Percentiles rank a stretch among this genome's conserved stretches.
These are phyloP conservation scores for Mustela lutreola DNA, from an alignment of 2,113 vertebrate genomes.

Conservation along the genomic window DNA sequence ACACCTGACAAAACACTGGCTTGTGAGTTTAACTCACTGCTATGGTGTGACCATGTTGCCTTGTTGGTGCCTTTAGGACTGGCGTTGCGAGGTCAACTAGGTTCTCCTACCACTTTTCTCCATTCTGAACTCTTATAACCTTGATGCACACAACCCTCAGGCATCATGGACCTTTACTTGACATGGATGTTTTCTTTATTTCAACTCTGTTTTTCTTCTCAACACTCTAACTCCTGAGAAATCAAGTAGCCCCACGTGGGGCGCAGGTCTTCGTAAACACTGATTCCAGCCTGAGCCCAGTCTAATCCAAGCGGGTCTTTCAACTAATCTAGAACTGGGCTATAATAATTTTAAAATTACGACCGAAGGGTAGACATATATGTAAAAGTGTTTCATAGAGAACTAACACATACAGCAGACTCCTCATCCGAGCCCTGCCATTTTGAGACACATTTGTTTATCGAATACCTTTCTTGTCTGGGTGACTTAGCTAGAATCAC, in stretches of 20 bases:
- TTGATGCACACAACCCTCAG: not conserved
- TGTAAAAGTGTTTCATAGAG: not conserved
- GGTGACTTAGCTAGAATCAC: not conserved
- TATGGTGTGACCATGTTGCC: rapidly evolving
- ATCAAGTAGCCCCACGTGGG: not conserved
- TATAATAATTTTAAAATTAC: not conserved
- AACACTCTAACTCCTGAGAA: not conserved
- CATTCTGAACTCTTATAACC: not conserved
- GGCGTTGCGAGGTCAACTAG: not conserved
- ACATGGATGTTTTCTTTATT: not conserved
- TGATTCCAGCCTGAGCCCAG: not conserved
- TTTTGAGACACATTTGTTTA: not conserved
- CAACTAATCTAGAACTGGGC: not conserved
- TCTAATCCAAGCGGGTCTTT: constrained; percentile 13
- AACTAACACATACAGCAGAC: not conserved
- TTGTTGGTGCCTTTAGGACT: not conserved
- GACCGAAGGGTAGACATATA: not conserved
- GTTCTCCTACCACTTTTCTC: not conserved
- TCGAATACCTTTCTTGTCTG: not conserved
- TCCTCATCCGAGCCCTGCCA: not conserved
- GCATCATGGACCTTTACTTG: not conserved
- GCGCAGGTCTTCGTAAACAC: not conserved
- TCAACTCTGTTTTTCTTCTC: not conserved
- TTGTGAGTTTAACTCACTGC: not conserved
- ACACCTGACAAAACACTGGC: not conserved